Base-by-base conservation (phyloP, 2,797 vertebrate species). In the Onychomys leucogaster region DNA sequence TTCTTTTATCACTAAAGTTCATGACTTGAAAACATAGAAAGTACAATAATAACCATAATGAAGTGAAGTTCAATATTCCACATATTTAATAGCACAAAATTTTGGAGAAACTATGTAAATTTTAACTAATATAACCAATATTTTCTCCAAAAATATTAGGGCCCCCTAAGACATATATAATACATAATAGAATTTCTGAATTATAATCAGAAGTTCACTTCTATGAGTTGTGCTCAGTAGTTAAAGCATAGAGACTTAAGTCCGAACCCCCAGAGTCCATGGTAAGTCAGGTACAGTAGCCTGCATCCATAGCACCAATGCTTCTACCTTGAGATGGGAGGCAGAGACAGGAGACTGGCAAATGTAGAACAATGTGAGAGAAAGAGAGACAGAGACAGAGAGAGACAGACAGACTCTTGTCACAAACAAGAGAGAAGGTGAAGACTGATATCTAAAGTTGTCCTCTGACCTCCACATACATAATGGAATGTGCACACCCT, bases 11-110 rank as follows among this genome's bases (percentile, higher is more conserved):
- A 83, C 6, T 89, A 95, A 96, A 46, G 57, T 25, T 84, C 75
- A 81, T 63, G 17, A 96, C 75, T 94, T 65, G 87, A 63, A 96
- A 97, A 90, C 71, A 34, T 84, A 17, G 61, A 92, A 92, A 96
- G 34, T 29, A 92, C 5, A 77, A 75, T 25, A 78, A 41, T 27
- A 91, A 52, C 11, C 75, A 93, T 41, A 76, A 83, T 90, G 84
- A 97, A n/a, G 46, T 29, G 13, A 16, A n/a, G 41, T 67, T 96
- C 52, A 86, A 91, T 63, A 86, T 81, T 55, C 37, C n/a, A 29
- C 11, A 4, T 90, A 34, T 90, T 96, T 75, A 96, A 77, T 23
- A 69, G 86, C 25, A 89, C 32, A 87, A 89, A 96, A 91, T 43
- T 75, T 11, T 52, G 25, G 25, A 63, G 14, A 63, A 41, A 43